phyloP scores from a whole-genome alignment of 2,113 vertebrate species.

The Alethe castanea region DNA sequence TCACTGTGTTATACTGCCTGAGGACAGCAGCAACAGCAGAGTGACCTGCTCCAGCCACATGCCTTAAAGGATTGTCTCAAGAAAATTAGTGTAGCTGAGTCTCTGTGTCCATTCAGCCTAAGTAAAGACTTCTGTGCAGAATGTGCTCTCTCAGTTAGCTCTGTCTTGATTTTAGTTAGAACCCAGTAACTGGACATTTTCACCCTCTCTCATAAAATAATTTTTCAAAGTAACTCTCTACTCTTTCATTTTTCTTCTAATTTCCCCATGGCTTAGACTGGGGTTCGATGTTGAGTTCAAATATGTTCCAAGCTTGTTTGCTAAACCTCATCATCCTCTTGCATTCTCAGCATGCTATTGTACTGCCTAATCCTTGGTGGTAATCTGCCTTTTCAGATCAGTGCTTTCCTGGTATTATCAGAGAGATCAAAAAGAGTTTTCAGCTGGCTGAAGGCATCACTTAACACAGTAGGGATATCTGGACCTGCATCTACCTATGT shows the following conservation, averaged over 20 bases:
- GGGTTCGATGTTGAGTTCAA: neutral
- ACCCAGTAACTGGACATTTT: neutral
- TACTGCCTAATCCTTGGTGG: conserved; percentile 60
- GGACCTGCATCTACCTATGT: conserved; percentile 22
- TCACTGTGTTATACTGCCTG: conserved; percentile 44
- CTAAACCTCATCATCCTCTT: conserved; percentile 37
- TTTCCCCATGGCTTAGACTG: neutral
- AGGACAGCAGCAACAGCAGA: conserved; percentile 31
- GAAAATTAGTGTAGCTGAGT: conserved; percentile 30
- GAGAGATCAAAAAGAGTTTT: conserved; percentile 58
- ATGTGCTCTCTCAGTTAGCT: neutral
- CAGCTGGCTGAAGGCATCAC: conserved; percentile 51
- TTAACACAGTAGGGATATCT: conserved; percentile 25
- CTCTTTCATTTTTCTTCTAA: neutral
- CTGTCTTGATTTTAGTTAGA: neutral
- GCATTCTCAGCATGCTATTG: conserved; percentile 63
- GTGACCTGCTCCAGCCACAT: conserved; percentile 40
- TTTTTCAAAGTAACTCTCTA: neutral
- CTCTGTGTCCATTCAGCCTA: neutral
- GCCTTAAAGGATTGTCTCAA: conserved; percentile 46
- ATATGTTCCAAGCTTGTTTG: conserved; percentile 37
- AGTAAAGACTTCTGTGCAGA: neutral
- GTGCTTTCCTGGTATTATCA: conserved; percentile 66
- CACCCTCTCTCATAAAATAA: neutral
- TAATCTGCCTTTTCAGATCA: conserved; percentile 67